Evolutionary conservation across 2,797 vertebrate species (phyloP).

Genomic region (Ispidina picta): DNA sequence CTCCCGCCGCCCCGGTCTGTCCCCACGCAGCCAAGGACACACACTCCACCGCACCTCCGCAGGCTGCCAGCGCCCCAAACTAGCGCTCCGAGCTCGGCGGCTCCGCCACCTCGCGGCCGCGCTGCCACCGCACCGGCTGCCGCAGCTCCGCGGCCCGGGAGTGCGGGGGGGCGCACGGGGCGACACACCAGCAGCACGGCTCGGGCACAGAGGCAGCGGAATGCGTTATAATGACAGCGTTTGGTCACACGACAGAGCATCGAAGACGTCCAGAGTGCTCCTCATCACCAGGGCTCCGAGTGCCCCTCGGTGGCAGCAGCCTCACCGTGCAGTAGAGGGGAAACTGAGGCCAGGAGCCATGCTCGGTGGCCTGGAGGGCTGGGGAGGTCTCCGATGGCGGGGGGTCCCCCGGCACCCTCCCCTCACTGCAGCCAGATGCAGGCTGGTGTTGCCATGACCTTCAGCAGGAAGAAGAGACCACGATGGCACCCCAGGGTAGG

Average conservation of each 20-base stretch:
- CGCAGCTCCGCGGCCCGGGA: neutral
- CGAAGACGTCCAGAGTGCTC: neutral
- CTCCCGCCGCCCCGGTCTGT: neutral
- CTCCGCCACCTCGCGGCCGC: neutral
- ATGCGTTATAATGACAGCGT: rapidly evolving
- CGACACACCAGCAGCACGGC: no score
- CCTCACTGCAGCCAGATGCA: rapidly evolving
- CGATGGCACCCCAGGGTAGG: neutral
- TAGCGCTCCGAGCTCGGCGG: neutral
- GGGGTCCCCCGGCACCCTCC: neutral
- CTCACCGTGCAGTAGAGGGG: rapidly evolving
- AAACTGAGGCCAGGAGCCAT: neutral
- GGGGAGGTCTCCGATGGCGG: neutral
- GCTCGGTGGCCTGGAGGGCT: neutral
- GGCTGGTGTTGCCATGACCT: neutral
- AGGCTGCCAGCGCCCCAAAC: neutral
- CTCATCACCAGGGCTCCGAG: neutral
- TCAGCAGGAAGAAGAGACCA: neutral
- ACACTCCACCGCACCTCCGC: neutral
- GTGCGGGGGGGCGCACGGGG: no score
- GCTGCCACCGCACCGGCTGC: neutral
- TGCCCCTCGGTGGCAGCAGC: neutral
- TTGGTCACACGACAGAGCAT: neutral
- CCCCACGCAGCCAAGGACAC: neutral
- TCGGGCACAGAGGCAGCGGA: neutral